Evolutionary conservation across 2,888 invertebrate species (phyloP), one percentile per base, ranked within the genome.

Genomic region (Tribolium freemani): DNA sequence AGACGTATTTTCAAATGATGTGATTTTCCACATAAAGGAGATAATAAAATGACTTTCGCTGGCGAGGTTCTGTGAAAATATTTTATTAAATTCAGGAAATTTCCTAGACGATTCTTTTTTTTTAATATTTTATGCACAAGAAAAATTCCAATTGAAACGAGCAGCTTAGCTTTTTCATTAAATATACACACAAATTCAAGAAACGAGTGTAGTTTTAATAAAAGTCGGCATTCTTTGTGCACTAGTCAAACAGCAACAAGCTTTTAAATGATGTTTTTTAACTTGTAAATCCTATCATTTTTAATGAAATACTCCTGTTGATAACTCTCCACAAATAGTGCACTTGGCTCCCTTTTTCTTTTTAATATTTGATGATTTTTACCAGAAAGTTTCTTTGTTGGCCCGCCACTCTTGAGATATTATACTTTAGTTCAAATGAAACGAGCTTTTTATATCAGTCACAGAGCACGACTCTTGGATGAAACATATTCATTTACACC

Each of bases 391-490:
- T 72, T 58, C 70, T 71, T 72, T 76, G 76, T 71, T 71, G 71
- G 3, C 38, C 8, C n/a, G 38, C 38, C n/a, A 38, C 38, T 38
- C 38, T 48, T 48, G 48, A 75, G 74, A 77, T 75, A 77, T 77
- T 77, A 74, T 75, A 72, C 77, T 77, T 75, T 70, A 69, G 74
- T 75, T 76, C 74, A 74, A 77, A 76, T 75, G 75, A 77, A 77
- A 77, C 70, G 69, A 69, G 60, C 60, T 69, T 69, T 69, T 69
- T 64, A 64, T 54, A 54, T 44, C 31, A 63, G 57, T 58, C 63
- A 38, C 31, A 30, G 48, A 50, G 53, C 63, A 45, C 10, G 38
- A 31, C 53, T 45, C 57, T 44, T 44, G 31, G 30, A 54, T 31
- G 44, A 44, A 57, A 44, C 57, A 63, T 63, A 50, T 64, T 64